A percentile compares a stretch with the other conserved stretches of the same genome.
phyloP scores from a whole-genome alignment of 2,888 invertebrate genomes.

The Gastracanthus pulcherrimus region DNA sequence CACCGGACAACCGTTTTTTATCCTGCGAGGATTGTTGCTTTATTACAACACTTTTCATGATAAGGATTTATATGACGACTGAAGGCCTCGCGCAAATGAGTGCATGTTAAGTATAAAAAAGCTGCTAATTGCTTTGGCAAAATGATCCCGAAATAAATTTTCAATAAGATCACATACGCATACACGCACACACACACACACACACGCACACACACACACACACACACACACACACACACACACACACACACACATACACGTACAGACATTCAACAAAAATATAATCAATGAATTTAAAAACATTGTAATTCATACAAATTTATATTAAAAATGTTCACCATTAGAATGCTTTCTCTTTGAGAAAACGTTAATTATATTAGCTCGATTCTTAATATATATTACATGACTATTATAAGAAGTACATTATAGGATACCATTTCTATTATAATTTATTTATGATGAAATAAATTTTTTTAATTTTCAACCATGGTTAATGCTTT shows the following conservation, averaged over 20 bases:
- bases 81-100: slow-evolving; percentile 4
- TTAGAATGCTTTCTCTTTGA: not conserved
- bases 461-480: not conserved
- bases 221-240: not conserved
- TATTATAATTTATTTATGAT: not conserved
- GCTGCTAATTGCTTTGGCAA: not conserved
- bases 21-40: not conserved
- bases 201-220: not conserved
- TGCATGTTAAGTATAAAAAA: slow-evolving; percentile 6
- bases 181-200: not conserved
- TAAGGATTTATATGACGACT: not conserved
- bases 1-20: not conserved
- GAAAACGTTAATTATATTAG: not conserved
- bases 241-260: not conserved
- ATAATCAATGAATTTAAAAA: not conserved
- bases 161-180: too few species aligned
- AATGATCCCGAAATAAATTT: not conserved
- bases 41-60: not conserved
- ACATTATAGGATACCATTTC: not conserved
- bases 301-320: not conserved
- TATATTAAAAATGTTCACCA: not conserved
- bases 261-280: not conserved
- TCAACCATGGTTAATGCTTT: not conserved
- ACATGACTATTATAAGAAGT: not conserved
- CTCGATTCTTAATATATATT: not conserved